A percentile compares a stretch with the other conserved stretches of the same genome.
Evolutionary conservation across 1,140 invertebrate genomes (phyloP).

Genomic region (Coelopa frigida): DNA sequence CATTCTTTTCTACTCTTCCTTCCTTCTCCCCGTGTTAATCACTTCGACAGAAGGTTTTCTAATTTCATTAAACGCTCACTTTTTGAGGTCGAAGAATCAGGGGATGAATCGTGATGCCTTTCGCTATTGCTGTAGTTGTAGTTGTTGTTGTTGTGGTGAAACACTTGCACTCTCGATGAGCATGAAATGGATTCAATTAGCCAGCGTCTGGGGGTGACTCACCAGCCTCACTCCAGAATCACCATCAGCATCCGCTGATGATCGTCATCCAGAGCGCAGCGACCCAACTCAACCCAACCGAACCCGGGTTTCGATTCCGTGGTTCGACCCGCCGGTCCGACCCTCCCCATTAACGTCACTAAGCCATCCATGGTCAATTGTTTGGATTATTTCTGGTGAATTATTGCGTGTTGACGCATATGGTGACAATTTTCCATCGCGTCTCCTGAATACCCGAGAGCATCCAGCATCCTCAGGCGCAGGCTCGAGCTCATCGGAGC

Average conservation of each 20-base stretch:
- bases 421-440: constrained; percentile 45
- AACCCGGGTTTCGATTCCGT: constrained; percentile 12
- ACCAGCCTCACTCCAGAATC: too few species aligned
- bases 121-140: not conserved
- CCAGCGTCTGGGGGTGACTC: too few species aligned
- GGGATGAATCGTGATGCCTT: too few species aligned
- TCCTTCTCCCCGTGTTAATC: constrained; percentile 23
- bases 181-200: constrained; percentile 43
- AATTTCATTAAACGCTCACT: constrained; percentile 36
- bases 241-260: constrained; percentile 14
- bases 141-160: constrained; percentile 30
- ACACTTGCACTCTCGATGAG: constrained; percentile 43
- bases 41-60: constrained; percentile 41
- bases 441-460: too few species aligned
- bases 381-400: constrained; percentile 46
- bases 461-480: too few species aligned
- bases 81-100: too few species aligned
- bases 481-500: too few species aligned
- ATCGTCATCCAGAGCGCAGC: constrained; percentile 8
- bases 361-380: constrained; percentile 36
- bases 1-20: not conserved
- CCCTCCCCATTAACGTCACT: constrained; percentile 30
- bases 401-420: constrained; percentile 47
- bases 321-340: too few species aligned
- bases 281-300: not conserved